phyloP scores from a whole-genome alignment of 2,888 invertebrate species.

The Microchrysa polita region DNA sequence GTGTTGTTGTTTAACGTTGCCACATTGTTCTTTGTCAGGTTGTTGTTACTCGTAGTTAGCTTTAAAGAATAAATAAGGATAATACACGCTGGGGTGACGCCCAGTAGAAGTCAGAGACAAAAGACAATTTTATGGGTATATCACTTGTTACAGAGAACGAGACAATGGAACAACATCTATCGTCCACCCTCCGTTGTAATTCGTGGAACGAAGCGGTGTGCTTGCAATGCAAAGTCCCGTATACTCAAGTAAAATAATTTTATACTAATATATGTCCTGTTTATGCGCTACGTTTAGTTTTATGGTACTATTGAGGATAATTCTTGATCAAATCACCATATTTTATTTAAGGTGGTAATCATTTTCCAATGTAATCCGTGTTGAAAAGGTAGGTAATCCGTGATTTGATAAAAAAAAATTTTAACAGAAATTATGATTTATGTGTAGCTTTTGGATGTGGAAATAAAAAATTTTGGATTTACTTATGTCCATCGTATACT shows the following conservation, averaged over 20 bases:
- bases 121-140: slow-evolving; percentile 18
- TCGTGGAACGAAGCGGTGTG: neutral
- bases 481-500: too few relatives aligned
- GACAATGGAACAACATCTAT: neutral
- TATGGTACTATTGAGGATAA: slow-evolving; percentile 51
- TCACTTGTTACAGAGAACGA: slow-evolving; percentile 29
- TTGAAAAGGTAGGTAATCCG: slow-evolving; percentile 51
- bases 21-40: slow-evolving; percentile 48
- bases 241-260: slow-evolving; percentile 48
- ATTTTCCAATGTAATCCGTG: slow-evolving; percentile 55
- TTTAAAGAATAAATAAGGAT: slow-evolving; percentile 42
- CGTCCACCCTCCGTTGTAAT: slow-evolving; percentile 5
- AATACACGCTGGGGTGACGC: slow-evolving; percentile 4
- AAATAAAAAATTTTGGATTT: too few relatives aligned
- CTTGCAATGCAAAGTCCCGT: slow-evolving; percentile 7
- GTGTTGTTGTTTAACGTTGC: slow-evolving; percentile 49
- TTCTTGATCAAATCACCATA: slow-evolving; percentile 49
- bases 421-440: too few relatives aligned
- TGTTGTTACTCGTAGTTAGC: slow-evolving; percentile 39
- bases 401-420: too few relatives aligned
- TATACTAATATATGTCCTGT: slow-evolving; percentile 49
- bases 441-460: too few relatives aligned
- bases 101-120: slow-evolving; percentile 13
- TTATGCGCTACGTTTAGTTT: slow-evolving; percentile 49
- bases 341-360: slow-evolving; percentile 52